phyloP scores from a whole-genome alignment of 2,888 invertebrate genomes.

The Synanthedon formicaeformis region DNA sequence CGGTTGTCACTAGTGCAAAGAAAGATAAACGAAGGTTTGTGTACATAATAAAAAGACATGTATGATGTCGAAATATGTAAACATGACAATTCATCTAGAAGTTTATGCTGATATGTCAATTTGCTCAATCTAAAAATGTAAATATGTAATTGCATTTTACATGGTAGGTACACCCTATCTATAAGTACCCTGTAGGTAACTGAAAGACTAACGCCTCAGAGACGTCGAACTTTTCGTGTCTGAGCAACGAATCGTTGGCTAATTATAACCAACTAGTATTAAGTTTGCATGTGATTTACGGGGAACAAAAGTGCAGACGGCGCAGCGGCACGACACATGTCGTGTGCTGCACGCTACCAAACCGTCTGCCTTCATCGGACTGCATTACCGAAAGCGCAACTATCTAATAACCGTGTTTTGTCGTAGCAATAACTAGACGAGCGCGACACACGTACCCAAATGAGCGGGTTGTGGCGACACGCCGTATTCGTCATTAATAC shows the following conservation, averaged over 20 bases:
- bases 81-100: no score
- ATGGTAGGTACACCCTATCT: no score
- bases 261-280: constrained; percentile 28
- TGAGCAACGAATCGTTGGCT: constrained; percentile 32
- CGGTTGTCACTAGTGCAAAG: no score
- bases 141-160: no score
- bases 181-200: no score
- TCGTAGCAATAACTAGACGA: constrained; percentile 32
- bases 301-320: constrained; percentile 27
- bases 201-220: constrained; percentile 6
- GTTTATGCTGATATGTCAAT: no score
- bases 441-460: constrained; percentile 41
- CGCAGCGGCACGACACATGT: constrained; percentile 49
- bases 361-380: constrained; percentile 17
- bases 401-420: constrained; percentile 65
- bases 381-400: constrained; percentile 54
- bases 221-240: constrained; percentile 22
- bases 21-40: no score
- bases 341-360: constrained; percentile 22
- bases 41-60: no score
- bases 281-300: constrained; percentile 45
- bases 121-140: no score
- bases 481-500: constrained; percentile 62
- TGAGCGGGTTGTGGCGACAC: constrained; percentile 61
- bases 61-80: no score